These are phyloP conservation scores for Xenus cinereus DNA, from an alignment of 2,113 vertebrate species.

Conservation along the genomic window DNA sequence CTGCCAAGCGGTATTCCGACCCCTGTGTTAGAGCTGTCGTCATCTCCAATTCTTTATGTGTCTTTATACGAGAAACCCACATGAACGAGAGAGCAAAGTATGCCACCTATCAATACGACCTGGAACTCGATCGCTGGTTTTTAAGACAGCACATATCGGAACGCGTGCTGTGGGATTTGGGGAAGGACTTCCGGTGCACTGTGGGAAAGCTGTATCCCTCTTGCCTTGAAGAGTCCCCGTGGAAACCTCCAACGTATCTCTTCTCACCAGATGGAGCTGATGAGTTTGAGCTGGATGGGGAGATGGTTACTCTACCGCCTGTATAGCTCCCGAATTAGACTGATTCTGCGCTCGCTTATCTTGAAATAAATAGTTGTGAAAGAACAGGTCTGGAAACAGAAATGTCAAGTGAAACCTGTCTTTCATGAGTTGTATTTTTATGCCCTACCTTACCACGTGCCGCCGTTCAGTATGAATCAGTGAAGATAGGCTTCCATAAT, in stretches of 20 bases:
- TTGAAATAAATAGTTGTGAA: constrained; percentile 43
- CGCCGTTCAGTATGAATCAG: constrained; percentile 72
- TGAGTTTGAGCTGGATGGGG: constrained; percentile 92
- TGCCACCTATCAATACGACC: constrained; percentile 92
- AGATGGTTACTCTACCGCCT: constrained; percentile 87
- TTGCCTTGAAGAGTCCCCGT: constrained; percentile 94
- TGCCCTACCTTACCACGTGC: constrained; percentile 75
- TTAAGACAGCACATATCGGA: constrained; percentile 92
- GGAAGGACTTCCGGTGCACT: constrained; percentile 92
- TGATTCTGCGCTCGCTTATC: constrained; percentile 22
- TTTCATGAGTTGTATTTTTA: constrained; percentile 76
- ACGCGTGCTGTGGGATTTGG: constrained; percentile 93
- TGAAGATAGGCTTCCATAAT: constrained; percentile 79
- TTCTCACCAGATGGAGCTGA: constrained; percentile 92
- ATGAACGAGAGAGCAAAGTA: constrained; percentile 95
- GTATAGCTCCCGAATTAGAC: constrained; percentile 78
- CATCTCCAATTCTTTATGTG: constrained; percentile 88
- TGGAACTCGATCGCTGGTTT: constrained; percentile 91
- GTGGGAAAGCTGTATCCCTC: constrained; percentile 98
- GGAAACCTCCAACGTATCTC: constrained; percentile 96
- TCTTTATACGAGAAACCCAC: constrained; percentile 94
- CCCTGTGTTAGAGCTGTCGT: constrained; percentile 91
- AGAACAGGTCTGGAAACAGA: constrained; percentile 54
- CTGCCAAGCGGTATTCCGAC: constrained; percentile 92
- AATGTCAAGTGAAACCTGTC: constrained; percentile 61